A percentile compares a stretch with the other conserved stretches of the same genome.
These are phyloP conservation scores for Gastrophryne carolinensis DNA, from an alignment of 2,797 vertebrate species.

Conservation along the genomic window DNA sequence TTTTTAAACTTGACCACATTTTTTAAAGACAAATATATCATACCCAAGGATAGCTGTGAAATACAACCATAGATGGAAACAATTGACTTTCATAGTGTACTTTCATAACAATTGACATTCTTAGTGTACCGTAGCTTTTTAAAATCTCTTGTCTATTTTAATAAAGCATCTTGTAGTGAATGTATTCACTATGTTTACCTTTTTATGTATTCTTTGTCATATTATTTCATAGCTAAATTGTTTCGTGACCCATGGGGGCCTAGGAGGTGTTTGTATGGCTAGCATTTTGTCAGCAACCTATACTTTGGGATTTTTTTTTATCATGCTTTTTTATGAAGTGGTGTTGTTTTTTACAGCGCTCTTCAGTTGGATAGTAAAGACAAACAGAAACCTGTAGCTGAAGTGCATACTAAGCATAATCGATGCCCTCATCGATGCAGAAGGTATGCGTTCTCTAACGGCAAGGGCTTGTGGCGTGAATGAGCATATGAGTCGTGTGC, in stretches of 20 bases:
- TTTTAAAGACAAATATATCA: no score
- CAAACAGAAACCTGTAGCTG: constrained; percentile 42
- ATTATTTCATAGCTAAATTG: neutral
- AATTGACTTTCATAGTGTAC: no score
- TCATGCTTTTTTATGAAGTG: constrained; percentile 48
- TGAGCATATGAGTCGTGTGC: constrained; percentile 21
- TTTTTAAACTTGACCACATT: no score
- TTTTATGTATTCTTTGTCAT: neutral
- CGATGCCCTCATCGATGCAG: constrained; percentile 49
- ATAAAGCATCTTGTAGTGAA: no score
- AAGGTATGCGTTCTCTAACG: constrained; percentile 40
- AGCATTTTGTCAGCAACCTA: neutral
- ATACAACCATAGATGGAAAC: no score
- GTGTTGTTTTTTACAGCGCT: constrained; percentile 51
- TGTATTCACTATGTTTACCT: neutral
- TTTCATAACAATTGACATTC: no score
- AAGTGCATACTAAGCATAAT: constrained; percentile 41
- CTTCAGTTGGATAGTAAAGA: constrained; percentile 48
- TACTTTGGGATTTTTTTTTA: neutral
- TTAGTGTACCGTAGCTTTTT: no score
- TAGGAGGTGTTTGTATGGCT: neutral
- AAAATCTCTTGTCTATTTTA: no score
- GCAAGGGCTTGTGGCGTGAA: constrained; percentile 35
- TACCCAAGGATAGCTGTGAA: no score
- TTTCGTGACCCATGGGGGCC: neutral